Evolutionary conservation across 1,140 invertebrate species (phyloP), one percentile per base, ranked within the genome.

Genomic region (Glossosoma conforme): DNA sequence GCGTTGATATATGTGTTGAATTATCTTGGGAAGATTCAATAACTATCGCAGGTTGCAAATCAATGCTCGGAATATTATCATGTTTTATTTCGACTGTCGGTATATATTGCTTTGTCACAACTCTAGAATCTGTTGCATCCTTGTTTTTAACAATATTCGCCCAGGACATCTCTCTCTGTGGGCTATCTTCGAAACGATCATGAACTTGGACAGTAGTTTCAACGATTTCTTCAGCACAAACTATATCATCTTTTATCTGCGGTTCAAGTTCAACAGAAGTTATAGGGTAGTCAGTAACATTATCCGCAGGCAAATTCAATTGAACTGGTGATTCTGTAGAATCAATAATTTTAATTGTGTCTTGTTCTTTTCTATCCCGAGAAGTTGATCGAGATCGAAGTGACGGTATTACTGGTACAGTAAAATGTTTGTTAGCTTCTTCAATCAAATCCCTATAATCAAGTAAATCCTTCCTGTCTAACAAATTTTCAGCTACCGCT

Each of bases 401-500:
- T 28, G 6, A 6, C 25, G 24, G n/a, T 35, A 22, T 13, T 36
- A 35, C 44, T 5, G 32, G 3, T 18, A 44, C 28, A 17, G 2
- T 44, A 17, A 11, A 30, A 11, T 17, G 25, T 30, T 36, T 33
- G 15, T 11, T 21, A 17, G 20, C 21, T 15, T 22, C 36, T 35
- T 45, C 30, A 3, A 36, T 15, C 15, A 22, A 35, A 8, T 9
- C 15, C 6, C 22, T 22, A 21, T 47, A 20, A 14, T 13, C 21
- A 38, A 6, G 18, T 28, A 10, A 14, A 35, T 42, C 17, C 17
- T 42, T 10, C 17, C 20, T 21, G 6, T 21, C 38, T 35, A 35
- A 45, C 9, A 46, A 50, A 2, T 67, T 70, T 59, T 72, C 72
- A 14, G 77, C 74, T 10, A 80, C 67, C 10, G 81, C 72, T 65